phyloP scores from a whole-genome alignment of 2,113 vertebrate genomes.

The Trogon melanurus region DNA sequence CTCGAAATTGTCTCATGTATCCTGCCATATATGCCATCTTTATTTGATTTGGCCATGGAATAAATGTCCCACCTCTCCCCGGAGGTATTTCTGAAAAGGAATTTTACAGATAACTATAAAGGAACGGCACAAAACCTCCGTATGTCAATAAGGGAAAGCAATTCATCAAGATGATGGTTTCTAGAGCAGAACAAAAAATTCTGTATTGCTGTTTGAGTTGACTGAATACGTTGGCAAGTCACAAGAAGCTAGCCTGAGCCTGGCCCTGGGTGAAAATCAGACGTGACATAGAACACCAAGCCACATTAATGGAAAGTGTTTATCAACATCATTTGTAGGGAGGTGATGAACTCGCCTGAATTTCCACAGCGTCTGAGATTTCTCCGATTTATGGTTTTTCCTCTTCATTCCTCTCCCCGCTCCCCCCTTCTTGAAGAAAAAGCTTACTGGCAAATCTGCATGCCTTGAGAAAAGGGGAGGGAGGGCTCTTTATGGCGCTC shows the following conservation, averaged over 20 bases:
- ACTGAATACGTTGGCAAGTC: background rate
- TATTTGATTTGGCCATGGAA: background rate
- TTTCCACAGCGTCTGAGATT: background rate
- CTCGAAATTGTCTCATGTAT: background rate
- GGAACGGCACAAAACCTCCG: background rate
- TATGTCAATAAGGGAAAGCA: background rate
- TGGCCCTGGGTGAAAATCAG: background rate
- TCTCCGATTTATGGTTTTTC: background rate
- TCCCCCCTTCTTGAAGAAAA: background rate
- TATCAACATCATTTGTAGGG: background rate
- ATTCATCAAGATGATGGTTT: background rate
- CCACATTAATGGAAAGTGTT: conserved; percentile 20
- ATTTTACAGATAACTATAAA: background rate
- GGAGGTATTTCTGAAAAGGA: background rate
- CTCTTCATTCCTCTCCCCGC: too few species aligned
- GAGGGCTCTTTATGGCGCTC: background rate
- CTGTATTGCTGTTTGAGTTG: background rate
- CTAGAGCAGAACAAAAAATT: background rate
- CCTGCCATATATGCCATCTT: background rate
- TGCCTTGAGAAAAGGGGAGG: background rate
- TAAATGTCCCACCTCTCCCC: background rate
- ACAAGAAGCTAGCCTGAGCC: background rate
- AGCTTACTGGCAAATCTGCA: conserved; percentile 41
- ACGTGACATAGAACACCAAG: background rate
- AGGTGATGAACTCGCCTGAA: conserved; percentile 2